Conservation (phyloP, 2,797 vertebrate genomes). For the Synaphobranchus kaupii region DNA sequence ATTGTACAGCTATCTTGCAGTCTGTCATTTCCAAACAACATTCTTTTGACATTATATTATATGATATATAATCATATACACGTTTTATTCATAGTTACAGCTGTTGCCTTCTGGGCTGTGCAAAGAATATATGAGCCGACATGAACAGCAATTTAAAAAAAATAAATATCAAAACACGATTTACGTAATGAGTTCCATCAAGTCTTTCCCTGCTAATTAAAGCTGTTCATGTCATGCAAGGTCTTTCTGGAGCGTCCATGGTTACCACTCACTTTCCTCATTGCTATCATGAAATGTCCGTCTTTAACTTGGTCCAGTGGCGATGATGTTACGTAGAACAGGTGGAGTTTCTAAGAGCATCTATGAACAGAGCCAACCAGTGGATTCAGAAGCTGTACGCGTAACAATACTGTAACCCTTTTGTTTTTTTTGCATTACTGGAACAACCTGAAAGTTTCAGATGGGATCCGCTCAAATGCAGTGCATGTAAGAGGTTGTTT, state of each 20-base stretch:
- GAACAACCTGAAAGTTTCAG: neutral
- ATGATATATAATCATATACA: too few relatives aligned
- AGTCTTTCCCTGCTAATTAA: neutral
- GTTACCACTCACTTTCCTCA: neutral
- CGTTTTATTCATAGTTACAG: too few relatives aligned
- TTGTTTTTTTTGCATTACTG: neutral
- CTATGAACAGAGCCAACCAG: neutral
- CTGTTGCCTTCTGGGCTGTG: neutral
- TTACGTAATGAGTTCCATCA: neutral
- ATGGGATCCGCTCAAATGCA: neutral
- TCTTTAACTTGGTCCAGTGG: neutral
- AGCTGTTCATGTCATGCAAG: neutral
- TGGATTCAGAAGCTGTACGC: neutral
- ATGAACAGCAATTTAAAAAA: too few relatives aligned
- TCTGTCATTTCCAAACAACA: neutral
- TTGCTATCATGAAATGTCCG: neutral
- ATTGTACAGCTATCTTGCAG: neutral
- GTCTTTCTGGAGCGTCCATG: neutral
- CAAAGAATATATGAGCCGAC: neutral
- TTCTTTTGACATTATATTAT: neutral
- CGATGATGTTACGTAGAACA: neutral
- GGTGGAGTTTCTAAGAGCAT: neutral
- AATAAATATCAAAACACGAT: too few relatives aligned
- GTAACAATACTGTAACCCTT: neutral
- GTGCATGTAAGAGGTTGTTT: neutral